Evolutionary conservation across 2,113 vertebrate species (phyloP).

Genomic region (Piaya cayana): DNA sequence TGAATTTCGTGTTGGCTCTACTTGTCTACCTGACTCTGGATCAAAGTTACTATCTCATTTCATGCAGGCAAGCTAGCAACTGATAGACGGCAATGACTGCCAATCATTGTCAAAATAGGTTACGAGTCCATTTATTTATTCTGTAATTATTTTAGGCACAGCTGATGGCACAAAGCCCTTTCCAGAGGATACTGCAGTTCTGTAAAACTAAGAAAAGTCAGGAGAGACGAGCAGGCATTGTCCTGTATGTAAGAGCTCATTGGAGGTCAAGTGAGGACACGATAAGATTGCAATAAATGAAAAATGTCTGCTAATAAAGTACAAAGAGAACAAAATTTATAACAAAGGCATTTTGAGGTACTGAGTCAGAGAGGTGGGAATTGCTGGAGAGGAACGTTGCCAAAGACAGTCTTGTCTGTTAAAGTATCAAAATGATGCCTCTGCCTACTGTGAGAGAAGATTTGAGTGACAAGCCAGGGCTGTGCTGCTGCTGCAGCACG

Average conservation of each 20-base stretch:
- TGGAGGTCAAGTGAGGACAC: background rate
- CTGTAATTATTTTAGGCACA: slow-evolving; percentile 13
- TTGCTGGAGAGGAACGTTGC: background rate
- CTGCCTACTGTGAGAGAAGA: background rate
- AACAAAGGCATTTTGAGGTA: slow-evolving; percentile 30
- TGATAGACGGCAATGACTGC: background rate
- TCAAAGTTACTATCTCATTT: background rate
- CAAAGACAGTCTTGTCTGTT: slow-evolving; percentile 17
- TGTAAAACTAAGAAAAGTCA: background rate
- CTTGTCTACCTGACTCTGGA: background rate
- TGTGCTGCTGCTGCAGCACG: background rate
- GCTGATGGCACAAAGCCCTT: background rate
- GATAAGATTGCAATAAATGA: background rate
- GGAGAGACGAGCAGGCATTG: background rate
- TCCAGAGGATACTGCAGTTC: background rate
- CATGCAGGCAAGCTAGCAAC: background rate
- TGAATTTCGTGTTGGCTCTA: background rate
- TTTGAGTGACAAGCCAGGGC: slow-evolving; percentile 14
- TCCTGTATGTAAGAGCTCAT: background rate
- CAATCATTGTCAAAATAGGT: background rate
- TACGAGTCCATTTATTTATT: background rate
- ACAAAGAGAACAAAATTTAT: background rate
- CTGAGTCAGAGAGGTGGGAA: slow-evolving; percentile 36
- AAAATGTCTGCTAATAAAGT: background rate
- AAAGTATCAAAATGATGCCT: slow-evolving; percentile 1